Conservation (phyloP, 92 coral and sea anemone species). For the Scolanthus callimorphus region DNA sequence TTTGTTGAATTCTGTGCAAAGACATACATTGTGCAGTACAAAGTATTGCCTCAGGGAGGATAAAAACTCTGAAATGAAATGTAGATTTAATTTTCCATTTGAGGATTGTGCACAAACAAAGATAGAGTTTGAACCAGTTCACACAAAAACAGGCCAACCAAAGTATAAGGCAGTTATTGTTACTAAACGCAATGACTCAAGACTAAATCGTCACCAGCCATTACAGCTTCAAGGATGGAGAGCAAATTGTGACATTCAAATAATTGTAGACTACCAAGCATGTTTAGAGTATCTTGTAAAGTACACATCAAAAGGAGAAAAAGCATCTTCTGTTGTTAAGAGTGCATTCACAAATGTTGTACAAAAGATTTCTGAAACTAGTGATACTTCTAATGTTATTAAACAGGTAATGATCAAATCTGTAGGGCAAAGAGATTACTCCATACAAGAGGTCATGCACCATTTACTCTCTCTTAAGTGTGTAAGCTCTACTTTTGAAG, state of each 20-base stretch:
- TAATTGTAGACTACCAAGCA: conserved; percentile 41
- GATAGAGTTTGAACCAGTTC: conserved; percentile 34
- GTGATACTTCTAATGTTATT: conserved; percentile 28
- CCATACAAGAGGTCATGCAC: conserved; percentile 68
- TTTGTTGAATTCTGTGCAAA: conserved; percentile 47
- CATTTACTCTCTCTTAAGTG: conserved; percentile 49
- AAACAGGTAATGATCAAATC: conserved; percentile 51
- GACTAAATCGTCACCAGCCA: conserved; percentile 56
- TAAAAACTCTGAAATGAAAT: conserved; percentile 20
- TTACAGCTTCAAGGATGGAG: conserved; percentile 75
- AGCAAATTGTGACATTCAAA: conserved; percentile 58
- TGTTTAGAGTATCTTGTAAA: conserved; percentile 56
- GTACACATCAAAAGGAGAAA: conserved; percentile 59
- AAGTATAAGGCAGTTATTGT: conserved; percentile 54
- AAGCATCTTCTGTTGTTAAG: conserved; percentile 45
- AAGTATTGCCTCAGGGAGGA: conserved; percentile 41
- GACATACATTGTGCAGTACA: conserved; percentile 52
- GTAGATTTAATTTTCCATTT: conserved; percentile 66
- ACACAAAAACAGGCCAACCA: conserved; percentile 36
- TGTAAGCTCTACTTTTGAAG: conserved; percentile 42
- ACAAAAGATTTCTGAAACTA: conserved; percentile 16
- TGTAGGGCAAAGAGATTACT: conserved; percentile 59
- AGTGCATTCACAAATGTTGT: conserved; percentile 56
- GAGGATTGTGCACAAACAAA: conserved; percentile 40
- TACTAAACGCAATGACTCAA: conserved; percentile 51